Evolutionary conservation across 2,797 vertebrate species (phyloP), one percentile per base, ranked within the genome.

Genomic region (Artibeus lituratus): DNA sequence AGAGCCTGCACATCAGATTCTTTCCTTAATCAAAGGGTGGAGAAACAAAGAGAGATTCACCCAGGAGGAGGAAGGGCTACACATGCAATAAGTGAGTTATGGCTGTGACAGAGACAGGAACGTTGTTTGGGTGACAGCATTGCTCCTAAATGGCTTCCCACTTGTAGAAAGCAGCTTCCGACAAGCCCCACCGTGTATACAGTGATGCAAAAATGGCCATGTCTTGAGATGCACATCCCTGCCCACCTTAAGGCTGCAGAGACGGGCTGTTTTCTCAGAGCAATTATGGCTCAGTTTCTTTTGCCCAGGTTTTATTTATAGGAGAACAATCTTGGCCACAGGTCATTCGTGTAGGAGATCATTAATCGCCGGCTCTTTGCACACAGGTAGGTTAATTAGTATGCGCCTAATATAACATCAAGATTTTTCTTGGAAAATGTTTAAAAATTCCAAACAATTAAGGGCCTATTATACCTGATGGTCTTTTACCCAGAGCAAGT

Each of bases 61-160:
- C 84, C 77, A 69, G 72, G 70, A 90, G 86, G 69, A 51, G 94
- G 96, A 93, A 73, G 74, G 42, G 77, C 57, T 80, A 62, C 37
- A 91, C 76, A 74, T 47, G 89, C 44, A 65, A 83, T 82, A 96
- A 94, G 91, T 95, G 82, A 92, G 97, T 96, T 89, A 91, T 69
- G 55, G 96, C 73, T 67, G 78, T 55, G 29, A 90, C 53, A 96
- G 94, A 97, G 97, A 84, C 97, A 98, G 95, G 84, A 96, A 85
- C 55, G 67, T 10, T 95, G 77, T 96, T 95, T 93, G 96, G 88
- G 86, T 89, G 97, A 96, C 3, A 96, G 55, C 24, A 84, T 85
- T 91, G 93, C 96, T 98, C 96, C 97, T 97, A 86, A 70, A 89
- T 97, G 96, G 69, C 80, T 98, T 97, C 97, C 96, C 87, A 97